Evolutionary conservation across 2,113 vertebrate genomes (phyloP).

Genomic region (Oplegnathus fasciatus): DNA sequence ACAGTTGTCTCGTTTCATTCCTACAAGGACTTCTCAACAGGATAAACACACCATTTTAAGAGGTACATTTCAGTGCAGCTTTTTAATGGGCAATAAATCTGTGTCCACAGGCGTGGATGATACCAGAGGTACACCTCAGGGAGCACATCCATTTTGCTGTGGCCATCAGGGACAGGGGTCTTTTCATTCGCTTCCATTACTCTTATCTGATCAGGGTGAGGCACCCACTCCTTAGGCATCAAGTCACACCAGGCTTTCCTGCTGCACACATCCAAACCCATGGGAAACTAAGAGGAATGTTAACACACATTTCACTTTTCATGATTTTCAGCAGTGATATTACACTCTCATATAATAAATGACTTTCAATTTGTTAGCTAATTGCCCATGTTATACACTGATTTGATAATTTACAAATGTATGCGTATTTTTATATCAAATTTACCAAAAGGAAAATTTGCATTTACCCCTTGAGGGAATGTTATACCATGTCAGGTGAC

Average conservation of each 20-base stretch:
- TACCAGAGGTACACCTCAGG: slow-evolving; percentile 80
- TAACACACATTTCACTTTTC: slow-evolving; percentile 20
- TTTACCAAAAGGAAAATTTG: neutral
- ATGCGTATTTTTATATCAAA: neutral
- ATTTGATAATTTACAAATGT: neutral
- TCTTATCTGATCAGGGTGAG: slow-evolving; percentile 83
- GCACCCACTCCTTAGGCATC: slow-evolving; percentile 68
- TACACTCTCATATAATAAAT: slow-evolving; percentile 4
- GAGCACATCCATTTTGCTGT: slow-evolving; percentile 82
- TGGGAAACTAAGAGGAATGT: slow-evolving; percentile 40
- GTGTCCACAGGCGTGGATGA: slow-evolving; percentile 81
- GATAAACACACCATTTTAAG: slow-evolving; percentile 78
- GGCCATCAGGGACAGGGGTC: slow-evolving; percentile 79
- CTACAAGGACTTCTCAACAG: slow-evolving; percentile 67
- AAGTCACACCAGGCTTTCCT: slow-evolving; percentile 48
- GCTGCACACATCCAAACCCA: slow-evolving; percentile 43
- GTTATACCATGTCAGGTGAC: neutral
- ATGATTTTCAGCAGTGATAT: neutral
- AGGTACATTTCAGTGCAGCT: slow-evolving; percentile 78
- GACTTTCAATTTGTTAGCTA: neutral
- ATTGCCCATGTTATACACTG: neutral
- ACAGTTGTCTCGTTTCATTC: slow-evolving; percentile 57
- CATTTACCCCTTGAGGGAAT: neutral
- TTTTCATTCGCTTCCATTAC: slow-evolving; percentile 83
- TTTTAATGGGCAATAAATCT: slow-evolving; percentile 84